Conservation (phyloP, 2,797 vertebrate species). For the Pseudomugil gertrudae region DNA sequence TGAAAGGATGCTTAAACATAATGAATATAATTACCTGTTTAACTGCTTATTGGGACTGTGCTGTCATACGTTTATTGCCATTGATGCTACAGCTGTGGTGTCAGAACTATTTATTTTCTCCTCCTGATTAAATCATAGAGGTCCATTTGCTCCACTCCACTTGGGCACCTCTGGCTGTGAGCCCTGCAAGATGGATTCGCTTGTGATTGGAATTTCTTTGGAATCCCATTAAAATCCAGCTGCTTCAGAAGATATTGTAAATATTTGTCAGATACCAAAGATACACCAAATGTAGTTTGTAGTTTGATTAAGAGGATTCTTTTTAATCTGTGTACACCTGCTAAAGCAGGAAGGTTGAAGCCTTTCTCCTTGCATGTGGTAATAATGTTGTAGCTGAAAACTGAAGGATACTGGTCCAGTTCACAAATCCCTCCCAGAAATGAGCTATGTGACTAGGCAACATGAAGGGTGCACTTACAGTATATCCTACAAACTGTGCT, state of each 20-base stretch:
- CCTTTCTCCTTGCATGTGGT: not conserved
- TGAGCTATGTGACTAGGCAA: not conserved
- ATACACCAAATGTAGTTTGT: not conserved
- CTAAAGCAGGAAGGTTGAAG: not conserved
- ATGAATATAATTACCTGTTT: not conserved
- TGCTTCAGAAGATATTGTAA: not conserved
- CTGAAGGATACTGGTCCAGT: not conserved
- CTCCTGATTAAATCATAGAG: conserved; percentile 2
- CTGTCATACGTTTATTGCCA: not conserved
- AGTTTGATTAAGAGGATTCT: not conserved
- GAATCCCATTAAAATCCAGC: not conserved
- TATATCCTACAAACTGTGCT: no score
- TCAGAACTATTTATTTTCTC: not conserved
- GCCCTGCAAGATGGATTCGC: not conserved
- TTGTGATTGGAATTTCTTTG: not conserved
- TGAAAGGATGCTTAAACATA: not conserved
- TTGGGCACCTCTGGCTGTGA: not conserved
- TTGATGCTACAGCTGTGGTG: not conserved
- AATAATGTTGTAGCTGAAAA: not conserved
- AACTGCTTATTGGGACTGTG: not conserved
- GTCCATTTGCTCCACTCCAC: conserved; percentile 5
- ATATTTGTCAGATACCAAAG: not conserved
- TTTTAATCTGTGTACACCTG: not conserved
- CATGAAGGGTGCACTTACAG: not conserved
- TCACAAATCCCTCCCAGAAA: not conserved